Evolutionary conservation across 2,797 vertebrate genomes (phyloP).

Genomic region (Brachymystax lenok): DNA sequence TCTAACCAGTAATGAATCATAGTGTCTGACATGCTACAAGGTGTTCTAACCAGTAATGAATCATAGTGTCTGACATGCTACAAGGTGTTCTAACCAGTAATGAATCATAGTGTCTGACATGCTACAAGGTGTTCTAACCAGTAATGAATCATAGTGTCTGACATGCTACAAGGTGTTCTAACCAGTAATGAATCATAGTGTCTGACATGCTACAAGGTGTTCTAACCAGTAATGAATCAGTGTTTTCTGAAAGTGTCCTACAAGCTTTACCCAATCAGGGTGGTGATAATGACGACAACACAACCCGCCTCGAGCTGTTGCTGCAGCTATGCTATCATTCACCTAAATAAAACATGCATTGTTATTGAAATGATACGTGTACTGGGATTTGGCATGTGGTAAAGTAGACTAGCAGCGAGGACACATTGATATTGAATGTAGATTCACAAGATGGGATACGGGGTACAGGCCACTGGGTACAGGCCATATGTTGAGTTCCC

Average conservation of each 20-base stretch:
- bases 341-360: constrained; percentile 41
- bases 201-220: constrained; percentile 62
- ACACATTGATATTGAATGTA: constrained; percentile 44
- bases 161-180: constrained; percentile 56
- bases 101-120: constrained; percentile 66
- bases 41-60: too few relatives aligned
- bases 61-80: constrained; percentile 68
- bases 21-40: constrained; percentile 68
- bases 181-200: too few relatives aligned
- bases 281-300: constrained; percentile 77
- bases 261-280: constrained; percentile 84
- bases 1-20: too few relatives aligned
- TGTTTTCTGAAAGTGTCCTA: constrained; percentile 77
- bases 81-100: too few relatives aligned
- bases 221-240: constrained; percentile 85
- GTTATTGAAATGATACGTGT: constrained; percentile 58
- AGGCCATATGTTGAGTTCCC: constrained; percentile 73
- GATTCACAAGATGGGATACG: constrained; percentile 41
- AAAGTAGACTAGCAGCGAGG: constrained; percentile 58
- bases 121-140: constrained; percentile 32
- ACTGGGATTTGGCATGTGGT: constrained; percentile 55
- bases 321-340: constrained; percentile 46
- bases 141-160: constrained; percentile 46
- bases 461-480: constrained; percentile 51
- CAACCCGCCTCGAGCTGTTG: constrained; percentile 72